Base-by-base conservation (phyloP, 2,888 invertebrate genomes). In the Ennomos quercinarius region DNA sequence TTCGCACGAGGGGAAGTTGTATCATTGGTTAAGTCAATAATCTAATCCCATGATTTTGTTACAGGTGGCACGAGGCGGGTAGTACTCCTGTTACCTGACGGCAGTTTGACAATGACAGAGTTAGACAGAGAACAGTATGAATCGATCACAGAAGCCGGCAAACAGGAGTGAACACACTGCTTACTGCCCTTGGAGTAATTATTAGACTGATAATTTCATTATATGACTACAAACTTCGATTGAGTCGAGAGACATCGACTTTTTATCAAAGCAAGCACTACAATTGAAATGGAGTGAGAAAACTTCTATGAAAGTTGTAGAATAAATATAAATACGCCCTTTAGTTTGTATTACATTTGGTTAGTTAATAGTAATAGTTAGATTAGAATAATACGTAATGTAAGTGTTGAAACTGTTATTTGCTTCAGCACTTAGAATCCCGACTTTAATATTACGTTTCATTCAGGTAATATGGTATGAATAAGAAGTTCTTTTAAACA, bases 41-140 rank as follows among this genome's bases (percentile, higher is more conserved):
- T 27, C 27, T 27, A 27, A 27, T 27, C 5, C 27, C 27, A 27
- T 27, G 27, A 12, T 35, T 5, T 49, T 17, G 13, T 68, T 67
- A 5, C 78, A 97, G 97, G 96, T 81, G 97, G 97, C 57, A 97
- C 96, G 13, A 93, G 97, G 74, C 95, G 96, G 81, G 97, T 97
- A 13, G 96, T 97, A 8, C 93, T 97, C n/a, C 91, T 97, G 75
- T 89, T 97, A 71, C 97, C 97, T 9, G 97, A 97, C 81, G 97
- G 97, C 64, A 96, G 96, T 76, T 93, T 97, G 62, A 97, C 97
- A 93, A 96, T 97, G 95, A 97, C 97, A 8, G 97, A 97, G 85
- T 95, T 97, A 63, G 96, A 97, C 72, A 97, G 96, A 74, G 97
- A 97, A 76, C 97, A 97, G 79, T 97, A 95, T 72, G 95, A 95